Evolutionary conservation across 2,888 invertebrate species (phyloP), one percentile per base, ranked within the genome.

Genomic region (Hesperia comma): DNA sequence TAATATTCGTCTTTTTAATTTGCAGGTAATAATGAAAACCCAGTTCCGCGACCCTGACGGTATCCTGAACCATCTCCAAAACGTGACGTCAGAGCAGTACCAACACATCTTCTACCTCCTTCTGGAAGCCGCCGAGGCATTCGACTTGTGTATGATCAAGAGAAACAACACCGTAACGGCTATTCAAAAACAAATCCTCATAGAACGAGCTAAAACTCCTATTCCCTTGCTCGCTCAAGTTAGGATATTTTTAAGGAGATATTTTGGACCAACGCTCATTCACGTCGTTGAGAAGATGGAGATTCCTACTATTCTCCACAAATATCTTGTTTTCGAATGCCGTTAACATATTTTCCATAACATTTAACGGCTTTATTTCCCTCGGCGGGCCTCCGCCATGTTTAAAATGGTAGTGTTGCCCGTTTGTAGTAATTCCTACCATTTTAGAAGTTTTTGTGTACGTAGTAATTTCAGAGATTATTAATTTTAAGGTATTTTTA

Each of bases 11-110:
- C 8, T 46, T 7, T 46, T 56, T 53, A 14, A 26, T 60, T 54
- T 51, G n/a, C 83, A 95, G 95, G 96, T 96, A 0, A 95, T 96
- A 17, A 95, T 97, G 93, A 96, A 96, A 85, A 96, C 96, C 8
- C 97, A 97, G 75, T 96, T 96, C 80, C 94, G 97, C 67, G 96
- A 97, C 79, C 97, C 97, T 0, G 96, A 96, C 79, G 97, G 97
- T 41, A 95, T 97, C 64, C 90, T 98, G 6, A 97, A 97, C 81
- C 96, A 95, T 33, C 93, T 97, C 12, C 95, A 96, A 74, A 95
- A 96, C 81, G 93, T 95, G 0, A 90, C 93, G 0, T 74, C 88
- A 0, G 82, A 85, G 19, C 87, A 90, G 68, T 79, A 86, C 70
- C 85, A 93, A 60, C 87, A 93, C 71, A 93, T 96, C 63, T 94